phyloP scores from a whole-genome alignment of 1,140 invertebrate species.

The Lerema accius region DNA sequence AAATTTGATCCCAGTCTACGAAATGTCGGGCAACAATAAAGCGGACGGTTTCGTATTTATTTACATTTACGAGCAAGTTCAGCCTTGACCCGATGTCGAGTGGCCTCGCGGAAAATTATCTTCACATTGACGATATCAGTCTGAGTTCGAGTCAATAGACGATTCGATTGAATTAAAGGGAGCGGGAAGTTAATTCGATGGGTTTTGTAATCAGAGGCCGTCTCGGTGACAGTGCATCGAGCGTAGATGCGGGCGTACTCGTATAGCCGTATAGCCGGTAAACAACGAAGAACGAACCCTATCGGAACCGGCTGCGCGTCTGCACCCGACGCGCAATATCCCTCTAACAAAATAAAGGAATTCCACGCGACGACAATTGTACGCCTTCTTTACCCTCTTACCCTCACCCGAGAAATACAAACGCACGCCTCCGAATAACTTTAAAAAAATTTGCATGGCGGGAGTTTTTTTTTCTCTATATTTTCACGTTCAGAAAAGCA shows the following conservation, averaged over 20 bases:
- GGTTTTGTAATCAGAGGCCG: slow-evolving; percentile 49
- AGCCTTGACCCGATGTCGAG: slow-evolving; percentile 59
- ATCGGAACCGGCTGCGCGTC: slow-evolving; percentile 59
- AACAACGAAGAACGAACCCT: slow-evolving; percentile 62
- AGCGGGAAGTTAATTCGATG: slow-evolving; percentile 43
- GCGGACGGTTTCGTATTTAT: slow-evolving; percentile 65
- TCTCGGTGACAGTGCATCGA: slow-evolving; percentile 48
- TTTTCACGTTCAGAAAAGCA: slow-evolving; percentile 80
- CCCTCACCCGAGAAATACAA: slow-evolving; percentile 78
- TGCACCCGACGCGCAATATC: slow-evolving; percentile 80
- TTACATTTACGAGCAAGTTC: slow-evolving; percentile 72
- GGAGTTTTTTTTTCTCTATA: slow-evolving; percentile 73
- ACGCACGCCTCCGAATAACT: slow-evolving; percentile 79
- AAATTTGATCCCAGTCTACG: slow-evolving; percentile 59
- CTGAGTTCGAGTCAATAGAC: slow-evolving; percentile 34
- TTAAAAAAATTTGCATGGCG: slow-evolving; percentile 81
- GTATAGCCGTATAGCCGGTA: slow-evolving; percentile 54
- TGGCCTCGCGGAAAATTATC: slow-evolving; percentile 44
- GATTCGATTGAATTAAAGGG: slow-evolving; percentile 47
- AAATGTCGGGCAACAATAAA: slow-evolving; percentile 68
- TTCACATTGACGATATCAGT: slow-evolving; percentile 33
- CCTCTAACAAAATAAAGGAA: slow-evolving; percentile 78
- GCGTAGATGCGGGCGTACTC: slow-evolving; percentile 55
- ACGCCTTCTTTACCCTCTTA: slow-evolving; percentile 75
- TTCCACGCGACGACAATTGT: slow-evolving; percentile 75